Base-by-base conservation (phyloP, 2,797 vertebrate species). In the Anas capensis region DNA sequence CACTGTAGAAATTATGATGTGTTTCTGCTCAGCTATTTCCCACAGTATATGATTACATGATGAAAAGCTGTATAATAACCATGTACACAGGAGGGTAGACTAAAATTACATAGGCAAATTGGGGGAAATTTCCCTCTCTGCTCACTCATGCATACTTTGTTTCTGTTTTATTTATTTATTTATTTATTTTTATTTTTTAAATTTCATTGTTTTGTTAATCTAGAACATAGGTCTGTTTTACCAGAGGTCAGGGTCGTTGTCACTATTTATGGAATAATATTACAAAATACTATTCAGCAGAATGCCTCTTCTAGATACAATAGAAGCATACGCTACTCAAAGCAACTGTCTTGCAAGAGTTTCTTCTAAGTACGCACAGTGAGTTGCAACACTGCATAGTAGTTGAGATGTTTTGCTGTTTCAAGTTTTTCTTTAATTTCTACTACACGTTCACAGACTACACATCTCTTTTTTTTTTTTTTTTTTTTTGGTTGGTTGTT, bases 1-100 rank as follows among this genome's bases (percentile, higher is more conserved):
- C 20, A 11, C 26, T 60, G 54, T 27, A 60, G 77, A 40, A 71
- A 69, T 16, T 18, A 46, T 4, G 0, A 23, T 3, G 68, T 8
- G 75, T 62, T 61, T 85, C 42, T 70, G 86, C 68, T 48, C 73
- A 57, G 88, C 78, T 68, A 14, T 73, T 96, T 96, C 95, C 94
- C 95, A 94, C 89, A 89, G 78, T 4, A 11, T 29, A 26, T 0
- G 4, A 70, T 60, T 44, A 46, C 34, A 14, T 64, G 80, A 96
- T 71, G 44, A 77, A 91, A 92, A 69, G 75, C 66, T 70, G 51
- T 46, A 16, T 34, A 46, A 66, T 26, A 48, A 79, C 65, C 49
- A 58, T 7, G 14, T 33, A 53, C 60, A 34, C 10, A 29, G 54
- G 2, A 11, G 62, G 36, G 34, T 34, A 19, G 44, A 14, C 54